Percentiles rank a stretch among this genome's conserved stretches.
Conservation (phyloP, 2,797 vertebrate genomes). For the Sebastolobus altivelis region DNA sequence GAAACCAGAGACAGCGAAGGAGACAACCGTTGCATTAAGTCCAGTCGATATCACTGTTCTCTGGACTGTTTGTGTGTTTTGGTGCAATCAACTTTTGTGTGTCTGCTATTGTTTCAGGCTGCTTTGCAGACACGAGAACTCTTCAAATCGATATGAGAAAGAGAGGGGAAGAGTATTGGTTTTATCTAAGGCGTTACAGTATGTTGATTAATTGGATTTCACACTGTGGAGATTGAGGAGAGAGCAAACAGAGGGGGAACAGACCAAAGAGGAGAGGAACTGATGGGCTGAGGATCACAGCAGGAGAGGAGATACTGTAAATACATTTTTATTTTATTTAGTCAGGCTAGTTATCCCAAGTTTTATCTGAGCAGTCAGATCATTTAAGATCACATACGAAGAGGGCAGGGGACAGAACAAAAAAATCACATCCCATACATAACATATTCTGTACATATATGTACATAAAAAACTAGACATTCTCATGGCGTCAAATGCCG, state of each 20-base stretch:
- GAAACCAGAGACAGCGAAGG: conserved; percentile 28
- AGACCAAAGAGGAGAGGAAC: conserved; percentile 33
- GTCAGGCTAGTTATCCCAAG: neutral
- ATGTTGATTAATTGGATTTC: conserved; percentile 73
- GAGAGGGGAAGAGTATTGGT: conserved; percentile 57
- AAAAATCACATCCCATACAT: neutral
- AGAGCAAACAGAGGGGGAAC: conserved; percentile 41
- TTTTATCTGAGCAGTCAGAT: neutral
- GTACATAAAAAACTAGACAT: too few species aligned
- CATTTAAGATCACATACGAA: neutral
- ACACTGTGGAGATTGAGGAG: conserved; percentile 56
- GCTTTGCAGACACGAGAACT: conserved; percentile 49
- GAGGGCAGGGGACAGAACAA: neutral
- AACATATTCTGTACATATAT: neutral
- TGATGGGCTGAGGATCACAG: conserved; percentile 8
- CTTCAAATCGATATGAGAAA: conserved; percentile 56
- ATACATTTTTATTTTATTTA: neutral
- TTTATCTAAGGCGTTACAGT: conserved; percentile 69
- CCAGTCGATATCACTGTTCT: conserved; percentile 43
- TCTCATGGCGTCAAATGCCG: too few species aligned
- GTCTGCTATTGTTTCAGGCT: conserved; percentile 57
- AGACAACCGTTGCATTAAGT: conserved; percentile 37
- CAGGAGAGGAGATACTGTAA: conserved; percentile 9
- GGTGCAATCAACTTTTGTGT: conserved; percentile 47
- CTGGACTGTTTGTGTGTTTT: conserved; percentile 44